Evolutionary conservation across 2,113 vertebrate species (phyloP), one percentile per base, ranked within the genome.

Genomic region (Pholis gunnellus): DNA sequence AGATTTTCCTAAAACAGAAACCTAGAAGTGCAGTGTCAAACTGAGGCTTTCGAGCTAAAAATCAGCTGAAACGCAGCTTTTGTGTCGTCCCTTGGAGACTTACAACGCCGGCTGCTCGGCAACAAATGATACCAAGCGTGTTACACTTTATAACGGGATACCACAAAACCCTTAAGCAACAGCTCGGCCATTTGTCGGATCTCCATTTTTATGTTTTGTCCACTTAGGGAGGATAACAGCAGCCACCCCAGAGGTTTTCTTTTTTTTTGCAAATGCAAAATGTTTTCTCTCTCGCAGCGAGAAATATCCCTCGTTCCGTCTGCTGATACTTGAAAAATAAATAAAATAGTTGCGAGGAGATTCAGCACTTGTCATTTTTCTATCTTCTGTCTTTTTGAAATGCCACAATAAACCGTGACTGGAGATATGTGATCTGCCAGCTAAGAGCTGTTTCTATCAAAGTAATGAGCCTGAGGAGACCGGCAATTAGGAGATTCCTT

Each of bases 381-480:
- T 57, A 54, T 87, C 67, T 73, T 81, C 48, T 80, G 86, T 82
- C 76, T 79, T 79, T 73, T 89, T 81, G n/a, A 93, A 92, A 87
- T 79, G 78, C 77, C 68, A 83, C 74, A 64, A 79, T 67, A 84
- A 90, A 86, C 83, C 34, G 15, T 44, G 78, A 78, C 83, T 87
- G 74, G 65, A 84, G 87, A 91, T 81, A 80, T 92, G 80, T 84
- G 83, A 84, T 92, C 83, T 87, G 87, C 78, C 84, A 85, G 71
- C 79, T 87, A 85, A 93, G 91, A 89, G 85, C 86, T 91, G 92
- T 93, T 93, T 92, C 81, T 92, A 94, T 93, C 85, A 87, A 90
- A 91, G 90, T 93, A 94, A 94, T 93, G 90, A 93, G 93, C 83
- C 93, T 86, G 79, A 90, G 84, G 89, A 94, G 93, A 92, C 79